Percentiles rank a stretch among this genome's conserved stretches.
These are phyloP conservation scores for Zaprionus tsacasi DNA, from an alignment of 1,140 invertebrate species.

Conservation along the genomic window DNA sequence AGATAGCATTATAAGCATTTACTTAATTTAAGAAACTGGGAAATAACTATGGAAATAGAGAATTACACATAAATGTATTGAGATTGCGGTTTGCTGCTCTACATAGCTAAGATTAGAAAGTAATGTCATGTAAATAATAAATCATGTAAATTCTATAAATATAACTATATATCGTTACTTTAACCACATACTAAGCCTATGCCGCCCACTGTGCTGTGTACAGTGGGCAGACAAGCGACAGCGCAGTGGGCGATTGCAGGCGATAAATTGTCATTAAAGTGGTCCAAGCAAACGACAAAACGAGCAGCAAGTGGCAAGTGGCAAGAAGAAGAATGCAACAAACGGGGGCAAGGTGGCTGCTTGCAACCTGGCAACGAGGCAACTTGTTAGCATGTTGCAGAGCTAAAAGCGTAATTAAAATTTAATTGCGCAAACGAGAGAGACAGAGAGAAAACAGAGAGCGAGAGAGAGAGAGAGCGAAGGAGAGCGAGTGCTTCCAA, in stretches of 20 bases:
- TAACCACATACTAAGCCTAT: background rate
- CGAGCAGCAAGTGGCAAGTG: constrained; percentile 4
- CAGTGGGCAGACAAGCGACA: background rate
- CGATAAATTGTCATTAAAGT: constrained; percentile 72
- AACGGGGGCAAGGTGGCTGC: background rate
- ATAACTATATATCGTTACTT: too few relatives aligned
- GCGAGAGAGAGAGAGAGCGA: background rate
- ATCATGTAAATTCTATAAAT: too few relatives aligned
- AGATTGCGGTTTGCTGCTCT: too few relatives aligned
- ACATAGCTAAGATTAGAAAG: too few relatives aligned
- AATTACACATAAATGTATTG: too few relatives aligned
- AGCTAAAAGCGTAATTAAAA: constrained; percentile 70
- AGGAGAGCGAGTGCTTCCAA: too few relatives aligned
- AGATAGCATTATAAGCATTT: too few relatives aligned
- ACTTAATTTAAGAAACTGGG: too few relatives aligned
- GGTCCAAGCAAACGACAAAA: constrained; percentile 3
- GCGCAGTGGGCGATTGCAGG: constrained; percentile 23
- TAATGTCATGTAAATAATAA: too few relatives aligned
- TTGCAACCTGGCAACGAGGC: constrained; percentile 19
- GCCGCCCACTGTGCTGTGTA: background rate
- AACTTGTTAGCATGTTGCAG: constrained; percentile 65
- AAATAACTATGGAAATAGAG: too few relatives aligned
- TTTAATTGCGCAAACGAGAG: constrained; percentile 55
- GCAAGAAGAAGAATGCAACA: constrained; percentile 13
- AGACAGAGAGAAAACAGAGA: background rate